These are phyloP conservation scores for Gambusia yucatana DNA, from an alignment of 2,797 vertebrate genomes.

Conservation along the genomic window DNA sequence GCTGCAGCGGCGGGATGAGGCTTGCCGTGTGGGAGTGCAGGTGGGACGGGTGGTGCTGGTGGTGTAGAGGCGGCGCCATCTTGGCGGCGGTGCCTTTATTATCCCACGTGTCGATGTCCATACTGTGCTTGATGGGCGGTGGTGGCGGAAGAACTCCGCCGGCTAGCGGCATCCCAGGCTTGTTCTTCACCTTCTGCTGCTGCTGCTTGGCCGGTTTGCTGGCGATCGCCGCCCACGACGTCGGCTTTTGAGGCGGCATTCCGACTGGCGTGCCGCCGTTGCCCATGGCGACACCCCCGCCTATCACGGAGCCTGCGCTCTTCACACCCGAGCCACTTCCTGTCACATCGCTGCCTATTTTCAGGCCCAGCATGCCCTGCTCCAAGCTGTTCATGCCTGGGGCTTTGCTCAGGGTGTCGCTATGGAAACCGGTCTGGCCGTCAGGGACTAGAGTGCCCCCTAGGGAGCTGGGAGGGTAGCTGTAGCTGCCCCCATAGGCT, in stretches of 20 bases:
- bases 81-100: conserved; percentile 90
- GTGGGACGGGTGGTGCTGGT: conserved; percentile 75
- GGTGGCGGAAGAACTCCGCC: conserved; percentile 89
- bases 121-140: conserved; percentile 94
- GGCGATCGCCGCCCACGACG: conserved; percentile 97
- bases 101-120: conserved; percentile 98
- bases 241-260: conserved; percentile 91
- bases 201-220: conserved; percentile 95
- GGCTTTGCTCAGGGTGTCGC: conserved; percentile 93
- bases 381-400: conserved; percentile 98
- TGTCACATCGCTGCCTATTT: conserved; percentile 91
- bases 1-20: conserved; percentile 78
- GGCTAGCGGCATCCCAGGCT: conserved; percentile 84
- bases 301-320: conserved; percentile 91
- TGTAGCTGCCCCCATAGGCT: conserved; percentile 95
- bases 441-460: conserved; percentile 94
- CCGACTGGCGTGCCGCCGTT: conserved; percentile 87
- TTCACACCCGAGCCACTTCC: conserved; percentile 88
- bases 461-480: conserved; percentile 94
- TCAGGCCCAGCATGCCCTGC: conserved; percentile 96
- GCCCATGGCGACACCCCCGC: conserved; percentile 84
- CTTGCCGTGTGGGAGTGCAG: conserved; percentile 77
- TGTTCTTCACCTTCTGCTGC: conserved; percentile 93
- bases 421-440: conserved; percentile 95
- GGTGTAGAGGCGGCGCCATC: conserved; percentile 85